Base-by-base conservation (phyloP, 1,140 invertebrate species). In the Nymphalis io region DNA sequence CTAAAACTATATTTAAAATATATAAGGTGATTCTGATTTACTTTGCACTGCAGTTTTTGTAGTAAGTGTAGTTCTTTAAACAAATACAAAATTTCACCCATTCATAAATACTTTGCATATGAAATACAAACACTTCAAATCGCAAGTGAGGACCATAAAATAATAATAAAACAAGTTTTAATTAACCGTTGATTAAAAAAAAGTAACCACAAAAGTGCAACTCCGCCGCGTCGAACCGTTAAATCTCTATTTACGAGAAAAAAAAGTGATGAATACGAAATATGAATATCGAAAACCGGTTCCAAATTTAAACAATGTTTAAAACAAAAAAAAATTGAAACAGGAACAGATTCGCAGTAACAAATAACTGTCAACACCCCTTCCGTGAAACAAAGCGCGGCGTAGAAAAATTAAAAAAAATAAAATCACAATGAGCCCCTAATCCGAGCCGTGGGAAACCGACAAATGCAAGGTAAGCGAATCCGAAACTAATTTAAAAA, bases 311-410 rank as follows among this genome's bases (percentile, higher is more conserved):
- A 86, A 89, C 79, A 84, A 82, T 81, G 75, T 80, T 85, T 81
- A 81, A 90, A 89, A 85, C 82, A 83, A 88, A 90, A 89, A 90
- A 90, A 83, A 81, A 70, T 70, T 67, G 68, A 76, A 84, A 84
- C 61, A 80, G 81, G 82, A 89, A 89, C 85, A 87, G 87, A 90
- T 88, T 89, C 78, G 84, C 81, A 77, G 84, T 71, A 89, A 91
- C 89, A 89, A 91, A 91, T 91, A 91, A 87, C 88, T 91, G 89
- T 91, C 89, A 91, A 90, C 89, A 91, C 88, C 89, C 89, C 88
- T 91, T 89, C 81, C 78, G 83, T 88, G 87, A 91, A 91, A 89
- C 87, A 90, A 91, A 83, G 79, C 78, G 79, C 76, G 77, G 71
- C 68, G 79, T 83, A 89, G 27, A 71, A 87, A 89, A 88, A 84